A percentile compares a stretch with the other conserved stretches of the same genome.
Evolutionary conservation across 1,140 invertebrate species (phyloP).

Genomic region (Coelopa frigida): DNA sequence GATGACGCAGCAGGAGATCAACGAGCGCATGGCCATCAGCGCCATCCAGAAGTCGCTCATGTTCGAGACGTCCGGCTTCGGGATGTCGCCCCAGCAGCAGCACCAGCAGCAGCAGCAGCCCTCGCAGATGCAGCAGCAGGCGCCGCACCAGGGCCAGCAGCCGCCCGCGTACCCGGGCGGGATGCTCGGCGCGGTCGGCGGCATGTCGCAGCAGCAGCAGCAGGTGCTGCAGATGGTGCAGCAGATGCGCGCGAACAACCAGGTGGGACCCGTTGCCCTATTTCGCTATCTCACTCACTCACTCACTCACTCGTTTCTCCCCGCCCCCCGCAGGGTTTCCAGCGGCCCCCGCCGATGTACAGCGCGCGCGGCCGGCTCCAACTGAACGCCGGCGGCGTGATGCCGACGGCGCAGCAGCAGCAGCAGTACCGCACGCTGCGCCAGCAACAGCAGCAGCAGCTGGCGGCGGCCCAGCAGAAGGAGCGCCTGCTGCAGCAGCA

Average conservation of each 20-base stretch:
- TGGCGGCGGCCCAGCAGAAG: constrained; percentile 47
- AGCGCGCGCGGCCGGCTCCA: constrained; percentile 25
- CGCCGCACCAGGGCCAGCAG: constrained; percentile 56
- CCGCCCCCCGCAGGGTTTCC: constrained; percentile 24
- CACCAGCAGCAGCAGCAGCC: constrained; percentile 43
- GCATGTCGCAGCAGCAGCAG: constrained; percentile 11
- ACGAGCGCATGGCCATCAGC: constrained; percentile 78
- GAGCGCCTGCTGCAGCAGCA: constrained; percentile 59
- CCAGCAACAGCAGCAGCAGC: constrained; percentile 38
- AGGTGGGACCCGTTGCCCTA: no score
- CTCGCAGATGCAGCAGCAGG: constrained; percentile 50
- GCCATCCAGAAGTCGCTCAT: constrained; percentile 86
- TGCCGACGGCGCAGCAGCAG: constrained; percentile 40
- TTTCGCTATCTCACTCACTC: not conserved
- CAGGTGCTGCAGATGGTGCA: constrained; percentile 21
- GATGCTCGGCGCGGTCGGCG: constrained; percentile 15
- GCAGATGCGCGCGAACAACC: constrained; percentile 8
- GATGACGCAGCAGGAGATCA: constrained; percentile 45
- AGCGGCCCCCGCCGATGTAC: constrained; percentile 41
- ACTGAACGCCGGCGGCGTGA: constrained; percentile 32
- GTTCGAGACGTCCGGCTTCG: constrained; percentile 61
- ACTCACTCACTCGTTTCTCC: not conserved
- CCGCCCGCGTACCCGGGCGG: constrained; percentile 33
- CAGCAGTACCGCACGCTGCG: constrained; percentile 31
- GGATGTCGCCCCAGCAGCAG: constrained; percentile 22